phyloP scores from a whole-genome alignment of 1,140 invertebrate species.

The Calosoma granatense region DNA sequence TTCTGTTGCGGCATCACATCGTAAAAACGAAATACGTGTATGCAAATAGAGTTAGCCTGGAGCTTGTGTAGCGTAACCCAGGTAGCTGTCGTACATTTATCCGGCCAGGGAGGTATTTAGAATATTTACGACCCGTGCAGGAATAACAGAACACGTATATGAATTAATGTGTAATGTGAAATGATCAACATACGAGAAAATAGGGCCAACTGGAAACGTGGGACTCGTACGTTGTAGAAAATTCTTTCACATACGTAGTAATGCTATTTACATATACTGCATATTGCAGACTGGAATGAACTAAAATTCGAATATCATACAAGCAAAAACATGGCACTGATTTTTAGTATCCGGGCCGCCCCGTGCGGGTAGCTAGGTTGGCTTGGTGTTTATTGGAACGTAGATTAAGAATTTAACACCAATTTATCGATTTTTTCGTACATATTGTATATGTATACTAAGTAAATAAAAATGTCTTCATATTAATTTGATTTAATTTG shows the following conservation, averaged over 20 bases:
- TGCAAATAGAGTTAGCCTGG: constrained; percentile 4
- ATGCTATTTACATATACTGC: background rate
- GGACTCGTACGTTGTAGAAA: background rate
- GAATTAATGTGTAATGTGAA: background rate
- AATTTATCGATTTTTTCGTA: too few relatives aligned
- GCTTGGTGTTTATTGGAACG: too few relatives aligned
- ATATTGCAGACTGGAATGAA: too few relatives aligned
- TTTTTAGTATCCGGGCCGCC: too few relatives aligned
- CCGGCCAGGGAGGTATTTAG: constrained; percentile 4
- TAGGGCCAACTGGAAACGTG: background rate
- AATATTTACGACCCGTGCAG: background rate
- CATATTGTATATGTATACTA: too few relatives aligned
- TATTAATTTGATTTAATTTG: too few relatives aligned
- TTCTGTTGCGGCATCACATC: constrained; percentile 1
- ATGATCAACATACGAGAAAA: background rate
- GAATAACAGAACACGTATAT: background rate
- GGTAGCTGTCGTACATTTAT: constrained; percentile 1
- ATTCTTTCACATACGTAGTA: background rate
- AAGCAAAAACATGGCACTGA: too few relatives aligned
- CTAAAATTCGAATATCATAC: too few relatives aligned
- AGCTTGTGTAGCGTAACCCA: constrained; percentile 7
- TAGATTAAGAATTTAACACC: too few relatives aligned
- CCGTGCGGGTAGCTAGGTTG: too few relatives aligned
- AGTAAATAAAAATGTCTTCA: too few relatives aligned
- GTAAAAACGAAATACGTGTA: constrained; percentile 5